Conservation (phyloP, 2,113 vertebrate genomes). For the Channa maculata region DNA sequence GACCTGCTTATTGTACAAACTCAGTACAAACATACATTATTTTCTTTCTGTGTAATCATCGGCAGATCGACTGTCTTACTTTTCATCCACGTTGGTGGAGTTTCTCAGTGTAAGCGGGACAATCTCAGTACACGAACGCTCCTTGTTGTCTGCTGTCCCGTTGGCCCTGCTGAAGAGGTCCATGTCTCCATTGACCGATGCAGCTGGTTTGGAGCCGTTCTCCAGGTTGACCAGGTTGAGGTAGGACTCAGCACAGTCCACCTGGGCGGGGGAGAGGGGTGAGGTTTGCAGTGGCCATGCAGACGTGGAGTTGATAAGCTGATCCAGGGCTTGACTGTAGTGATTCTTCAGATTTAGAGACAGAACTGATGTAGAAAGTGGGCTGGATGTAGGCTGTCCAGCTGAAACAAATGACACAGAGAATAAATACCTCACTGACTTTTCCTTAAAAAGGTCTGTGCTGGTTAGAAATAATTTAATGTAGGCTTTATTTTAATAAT, state of each 20-base stretch:
- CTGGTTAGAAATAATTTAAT: too few relatives aligned
- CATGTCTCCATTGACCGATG: slow-evolving; percentile 8
- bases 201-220: slow-evolving; percentile 44
- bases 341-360: slow-evolving; percentile 89
- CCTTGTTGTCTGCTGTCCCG: slow-evolving; percentile 61
- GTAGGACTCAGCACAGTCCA: slow-evolving; percentile 82
- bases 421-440: too few relatives aligned
- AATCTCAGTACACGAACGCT: slow-evolving; percentile 66
- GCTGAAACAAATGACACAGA: slow-evolving; percentile 62
- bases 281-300: slow-evolving; percentile 75
- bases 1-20: too few relatives aligned
- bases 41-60: background rate
- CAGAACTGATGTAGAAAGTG: slow-evolving; percentile 69
- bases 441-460: too few relatives aligned
- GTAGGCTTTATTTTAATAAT: too few relatives aligned
- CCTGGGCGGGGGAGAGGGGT: slow-evolving; percentile 44
- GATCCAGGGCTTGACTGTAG: slow-evolving; percentile 82
- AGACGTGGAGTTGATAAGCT: slow-evolving; percentile 85
- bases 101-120: slow-evolving; percentile 56
- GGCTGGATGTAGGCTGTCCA: slow-evolving; percentile 76
- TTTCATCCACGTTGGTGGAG: slow-evolving; percentile 77
- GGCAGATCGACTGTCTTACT: slow-evolving; percentile 72
- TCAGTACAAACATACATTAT: background rate
- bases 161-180: slow-evolving; percentile 61
- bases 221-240: slow-evolving; percentile 85